Evolutionary conservation across 2,113 vertebrate genomes (phyloP).

Genomic region (Muntiacus reevesi): DNA sequence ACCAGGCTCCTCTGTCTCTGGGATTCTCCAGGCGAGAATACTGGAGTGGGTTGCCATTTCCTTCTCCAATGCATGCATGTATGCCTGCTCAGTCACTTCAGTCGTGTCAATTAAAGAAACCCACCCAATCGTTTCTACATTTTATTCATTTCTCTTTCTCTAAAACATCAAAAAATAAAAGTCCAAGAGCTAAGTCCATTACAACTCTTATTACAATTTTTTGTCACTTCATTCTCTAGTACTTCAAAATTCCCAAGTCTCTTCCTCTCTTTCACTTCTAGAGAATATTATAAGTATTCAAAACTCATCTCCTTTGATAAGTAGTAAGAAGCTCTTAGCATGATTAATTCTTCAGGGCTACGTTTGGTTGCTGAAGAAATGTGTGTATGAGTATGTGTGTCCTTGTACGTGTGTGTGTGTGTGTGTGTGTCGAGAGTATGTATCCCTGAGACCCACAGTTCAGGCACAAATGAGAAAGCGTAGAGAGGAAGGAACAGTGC

Average conservation of each 20-base stretch:
- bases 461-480: neutral
- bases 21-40: neutral
- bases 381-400: neutral
- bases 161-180: neutral
- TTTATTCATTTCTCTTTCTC: neutral
- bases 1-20: neutral
- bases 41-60: neutral
- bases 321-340: neutral
- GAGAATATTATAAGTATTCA: neutral
- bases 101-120: neutral
- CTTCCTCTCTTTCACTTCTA: neutral
- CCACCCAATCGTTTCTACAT: neutral
- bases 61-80: neutral
- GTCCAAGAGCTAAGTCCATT: neutral
- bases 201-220: neutral
- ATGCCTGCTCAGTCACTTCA: neutral
- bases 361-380: neutral
- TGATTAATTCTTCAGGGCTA: neutral
- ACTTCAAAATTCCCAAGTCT: neutral
- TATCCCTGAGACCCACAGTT: neutral
- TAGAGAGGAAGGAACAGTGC: neutral
- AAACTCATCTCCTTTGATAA: neutral
- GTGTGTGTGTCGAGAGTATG: neutral
- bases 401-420: neutral
- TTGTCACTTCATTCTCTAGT: neutral